phyloP scores from a whole-genome alignment of 2,888 invertebrate genomes.

The Hanleya hanleyi region DNA sequence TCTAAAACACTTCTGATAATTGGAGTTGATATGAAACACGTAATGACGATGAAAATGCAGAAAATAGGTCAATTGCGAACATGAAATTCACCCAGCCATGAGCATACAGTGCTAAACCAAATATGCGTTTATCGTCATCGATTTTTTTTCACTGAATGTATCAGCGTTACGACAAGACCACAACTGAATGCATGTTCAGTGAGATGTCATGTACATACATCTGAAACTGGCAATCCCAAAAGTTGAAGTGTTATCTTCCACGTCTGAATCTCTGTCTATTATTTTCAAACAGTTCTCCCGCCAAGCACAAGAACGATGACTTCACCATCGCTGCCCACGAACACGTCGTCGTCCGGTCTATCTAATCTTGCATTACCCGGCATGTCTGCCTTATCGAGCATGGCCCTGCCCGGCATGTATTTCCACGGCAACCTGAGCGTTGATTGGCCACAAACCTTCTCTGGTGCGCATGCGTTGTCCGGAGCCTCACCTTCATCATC shows the following conservation, averaged over 20 bases:
- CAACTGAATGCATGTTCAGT: too few species aligned
- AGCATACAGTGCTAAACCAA: too few species aligned
- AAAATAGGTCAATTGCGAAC: too few species aligned
- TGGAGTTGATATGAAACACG: too few species aligned
- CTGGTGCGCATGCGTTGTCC: not conserved
- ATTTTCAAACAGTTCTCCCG: constrained; percentile 21
- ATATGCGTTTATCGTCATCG: too few species aligned
- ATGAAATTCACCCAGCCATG: too few species aligned
- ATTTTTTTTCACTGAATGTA: too few species aligned
- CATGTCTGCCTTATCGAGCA: constrained; percentile 47
- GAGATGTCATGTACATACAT: too few species aligned
- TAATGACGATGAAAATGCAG: too few species aligned
- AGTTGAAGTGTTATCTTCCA: not conserved
- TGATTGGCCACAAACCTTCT: constrained; percentile 57
- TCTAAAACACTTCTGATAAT: too few species aligned
- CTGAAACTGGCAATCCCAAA: not conserved
- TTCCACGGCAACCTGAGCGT: constrained; percentile 53
- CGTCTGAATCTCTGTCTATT: not conserved
- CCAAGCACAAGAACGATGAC: constrained; percentile 21
- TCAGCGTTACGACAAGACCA: too few species aligned
- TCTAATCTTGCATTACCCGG: constrained; percentile 25
- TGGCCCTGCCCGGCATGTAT: constrained; percentile 60
- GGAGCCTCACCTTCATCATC: not conserved
- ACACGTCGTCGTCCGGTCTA: constrained; percentile 3
- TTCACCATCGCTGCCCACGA: not conserved